Evolutionary conservation across 1,140 invertebrate genomes (phyloP), one percentile per base, ranked within the genome.

Genomic region (Ceratitis capitata): DNA sequence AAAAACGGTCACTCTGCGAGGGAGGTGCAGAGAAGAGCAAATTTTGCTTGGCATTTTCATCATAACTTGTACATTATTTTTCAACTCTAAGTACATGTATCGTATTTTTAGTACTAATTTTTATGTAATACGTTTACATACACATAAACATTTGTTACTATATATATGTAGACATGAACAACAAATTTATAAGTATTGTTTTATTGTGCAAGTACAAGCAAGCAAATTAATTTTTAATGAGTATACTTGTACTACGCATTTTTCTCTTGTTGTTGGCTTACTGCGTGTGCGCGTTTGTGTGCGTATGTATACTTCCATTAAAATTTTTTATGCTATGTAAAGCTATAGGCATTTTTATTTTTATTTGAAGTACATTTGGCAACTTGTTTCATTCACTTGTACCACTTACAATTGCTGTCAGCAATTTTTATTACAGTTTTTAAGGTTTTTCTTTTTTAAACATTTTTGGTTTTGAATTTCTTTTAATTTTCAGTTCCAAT

Each of bases 191-290:
- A n/a, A n/a, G n/a, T 56, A 7, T 23, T 56, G 51, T 23, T 56
- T 56, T 56, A 56, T 7, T 56, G 51, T 56, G 14, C 12, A 19
- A 35, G 32, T 69, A 69, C 16, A 32, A 69, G 61, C 14, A 35
- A 69, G 61, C 61, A 35, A 69, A 69, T 69, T 69, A 69, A 69
- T 35, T 69, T 69, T 69, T 69, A 69, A 69, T 69, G 61, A 69
- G 26, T 29, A 39, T 39, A 35, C 61, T 35, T 69, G 61, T 69
- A n/a, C n/a, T n/a, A 69, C 29, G 61, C 61, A 32, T 14, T 69
- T 29, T 61, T 32, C 9, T 4, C n/a, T 56, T 56, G 51, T 56
- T 56, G 19, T 56, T 56, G n/a, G 51, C 51, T n/a, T 23, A n/a
- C 3, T n/a, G 51, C 23, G 51, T 23, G 3, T 23, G 6, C 23